phyloP scores from a whole-genome alignment of 2,888 invertebrate species.

The Drosophila fungiperda region DNA sequence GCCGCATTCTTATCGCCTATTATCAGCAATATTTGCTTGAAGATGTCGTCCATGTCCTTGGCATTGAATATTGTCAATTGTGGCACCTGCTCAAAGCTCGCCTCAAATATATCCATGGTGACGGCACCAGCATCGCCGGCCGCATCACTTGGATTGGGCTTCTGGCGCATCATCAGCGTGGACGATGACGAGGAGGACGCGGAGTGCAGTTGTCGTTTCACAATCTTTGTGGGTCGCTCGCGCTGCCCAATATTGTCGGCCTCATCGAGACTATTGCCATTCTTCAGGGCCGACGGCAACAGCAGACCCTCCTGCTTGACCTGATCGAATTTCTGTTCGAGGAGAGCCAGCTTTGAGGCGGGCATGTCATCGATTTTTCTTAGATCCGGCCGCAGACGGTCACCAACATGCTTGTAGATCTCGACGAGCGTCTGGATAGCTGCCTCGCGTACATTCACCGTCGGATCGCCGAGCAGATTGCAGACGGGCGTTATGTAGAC shows the following conservation, averaged over 20 bases:
- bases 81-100: slow-evolving; percentile 93
- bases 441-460: slow-evolving; percentile 93
- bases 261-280: slow-evolving; percentile 84
- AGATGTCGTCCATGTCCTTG: slow-evolving; percentile 93
- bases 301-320: slow-evolving; percentile 91
- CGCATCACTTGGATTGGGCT: slow-evolving; percentile 69
- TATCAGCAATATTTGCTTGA: slow-evolving; percentile 90
- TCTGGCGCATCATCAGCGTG: slow-evolving; percentile 66
- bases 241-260: slow-evolving; percentile 84
- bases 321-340: slow-evolving; percentile 95
- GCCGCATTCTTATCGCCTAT: slow-evolving; percentile 93
- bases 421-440: slow-evolving; percentile 94
- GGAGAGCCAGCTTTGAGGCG: slow-evolving; percentile 88
- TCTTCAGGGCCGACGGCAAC: slow-evolving; percentile 89
- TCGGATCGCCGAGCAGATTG: slow-evolving; percentile 94
- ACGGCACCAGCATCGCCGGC: slow-evolving; percentile 92
- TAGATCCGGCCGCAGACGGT: slow-evolving; percentile 92
- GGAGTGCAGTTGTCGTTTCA: slow-evolving; percentile 84
- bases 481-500: slow-evolving; percentile 93
- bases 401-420: slow-evolving; percentile 95
- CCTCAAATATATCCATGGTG: slow-evolving; percentile 94
- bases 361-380: slow-evolving; percentile 92
- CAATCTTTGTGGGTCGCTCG: slow-evolving; percentile 85
- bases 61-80: slow-evolving; percentile 93
- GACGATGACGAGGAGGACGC: slow-evolving; percentile 69